phyloP scores from a whole-genome alignment of 2,113 vertebrate genomes.

The Serinus canaria region DNA sequence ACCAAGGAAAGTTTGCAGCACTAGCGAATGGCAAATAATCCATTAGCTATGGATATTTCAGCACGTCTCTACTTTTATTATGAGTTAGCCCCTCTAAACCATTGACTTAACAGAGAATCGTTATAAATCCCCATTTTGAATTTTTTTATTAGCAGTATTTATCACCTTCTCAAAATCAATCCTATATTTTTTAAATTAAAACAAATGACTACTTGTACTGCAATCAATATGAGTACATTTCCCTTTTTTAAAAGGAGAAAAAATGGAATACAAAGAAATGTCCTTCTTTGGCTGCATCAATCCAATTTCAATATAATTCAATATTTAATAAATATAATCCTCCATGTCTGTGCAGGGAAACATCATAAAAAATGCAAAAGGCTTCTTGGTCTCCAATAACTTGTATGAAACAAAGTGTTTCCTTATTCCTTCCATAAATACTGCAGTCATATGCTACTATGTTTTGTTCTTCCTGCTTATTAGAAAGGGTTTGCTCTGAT shows the following conservation, averaged over 20 bases:
- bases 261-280: slow-evolving; percentile 65
- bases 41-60: slow-evolving; percentile 28
- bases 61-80: slow-evolving; percentile 45
- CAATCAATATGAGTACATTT: slow-evolving; percentile 72
- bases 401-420: slow-evolving; percentile 45
- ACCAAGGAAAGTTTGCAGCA: neutral
- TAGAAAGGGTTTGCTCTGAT: slow-evolving; percentile 57
- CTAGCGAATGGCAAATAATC: slow-evolving; percentile 30
- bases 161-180: slow-evolving; percentile 78
- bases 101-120: slow-evolving; percentile 60
- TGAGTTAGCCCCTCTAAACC: slow-evolving; percentile 44
- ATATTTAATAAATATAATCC: slow-evolving; percentile 77
- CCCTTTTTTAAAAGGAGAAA: slow-evolving; percentile 60
- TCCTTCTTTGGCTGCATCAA: slow-evolving; percentile 67
- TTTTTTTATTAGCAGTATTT: slow-evolving; percentile 75
- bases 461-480: neutral
- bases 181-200: slow-evolving; percentile 77
- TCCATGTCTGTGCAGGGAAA: slow-evolving; percentile 63
- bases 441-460: slow-evolving; percentile 4
- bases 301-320: slow-evolving; percentile 74
- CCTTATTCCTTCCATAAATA: slow-evolving; percentile 63
- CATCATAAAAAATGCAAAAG: slow-evolving; percentile 72
- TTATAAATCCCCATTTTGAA: slow-evolving; percentile 58
- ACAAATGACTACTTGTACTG: slow-evolving; percentile 72
- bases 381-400: slow-evolving; percentile 57